Percentiles rank a stretch among this genome's conserved stretches.
These are phyloP conservation scores for Schizothorax lantsangensis DNA, from an alignment of 2,797 vertebrate species.

Conservation along the genomic window DNA sequence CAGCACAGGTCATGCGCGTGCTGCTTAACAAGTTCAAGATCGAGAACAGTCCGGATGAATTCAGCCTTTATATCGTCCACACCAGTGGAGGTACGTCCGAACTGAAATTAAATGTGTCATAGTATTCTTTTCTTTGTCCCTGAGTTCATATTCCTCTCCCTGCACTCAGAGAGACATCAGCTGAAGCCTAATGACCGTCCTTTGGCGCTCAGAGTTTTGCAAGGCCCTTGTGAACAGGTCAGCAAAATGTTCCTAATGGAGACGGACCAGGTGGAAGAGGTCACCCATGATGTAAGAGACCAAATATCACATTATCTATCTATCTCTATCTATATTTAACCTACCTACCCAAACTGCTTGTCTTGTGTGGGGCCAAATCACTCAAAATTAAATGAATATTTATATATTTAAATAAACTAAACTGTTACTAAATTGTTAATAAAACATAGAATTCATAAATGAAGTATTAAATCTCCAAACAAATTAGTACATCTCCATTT, in stretches of 20 bases:
- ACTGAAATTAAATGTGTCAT: neutral
- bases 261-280: constrained; percentile 93
- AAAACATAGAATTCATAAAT: too few species aligned
- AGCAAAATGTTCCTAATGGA: constrained; percentile 97
- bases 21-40: constrained; percentile 98
- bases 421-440: neutral
- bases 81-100: constrained; percentile 87
- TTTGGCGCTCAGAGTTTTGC: constrained; percentile 88
- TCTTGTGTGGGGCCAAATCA: neutral
- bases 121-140: neutral
- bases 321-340: neutral
- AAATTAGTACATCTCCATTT: neutral
- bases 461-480: neutral
- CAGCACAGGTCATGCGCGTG: constrained; percentile 90
- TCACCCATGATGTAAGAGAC: constrained; percentile 92
- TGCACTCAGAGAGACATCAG: constrained; percentile 87
- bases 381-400: neutral
- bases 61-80: constrained; percentile 91
- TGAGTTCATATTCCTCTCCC: neutral
- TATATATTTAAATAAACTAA: neutral
- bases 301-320: neutral
- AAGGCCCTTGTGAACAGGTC: constrained; percentile 96
- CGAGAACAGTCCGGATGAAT: constrained; percentile 93
- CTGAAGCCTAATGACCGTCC: constrained; percentile 90
- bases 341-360: neutral